Evolutionary conservation across 37 sponge, comb jelly and placozoan species (phyloP).

Genomic region (Dysidea cf. avara): DNA sequence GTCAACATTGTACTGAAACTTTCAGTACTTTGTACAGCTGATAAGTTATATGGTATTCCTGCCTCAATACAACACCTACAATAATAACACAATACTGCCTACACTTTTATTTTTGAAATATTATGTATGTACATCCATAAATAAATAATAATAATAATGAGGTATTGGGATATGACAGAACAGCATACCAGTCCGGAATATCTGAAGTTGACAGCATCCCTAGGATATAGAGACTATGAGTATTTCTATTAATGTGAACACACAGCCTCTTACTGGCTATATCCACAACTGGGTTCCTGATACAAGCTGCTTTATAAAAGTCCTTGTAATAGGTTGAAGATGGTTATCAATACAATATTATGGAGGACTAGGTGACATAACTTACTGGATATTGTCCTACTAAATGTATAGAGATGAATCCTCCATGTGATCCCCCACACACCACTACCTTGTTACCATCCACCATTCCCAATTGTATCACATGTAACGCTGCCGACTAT

Average conservation of each 20-base stretch:
- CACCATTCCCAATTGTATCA: conserved; percentile 45
- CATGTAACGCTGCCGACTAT: conserved; percentile 55
- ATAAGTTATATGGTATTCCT: conserved; percentile 59
- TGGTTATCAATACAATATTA: not conserved
- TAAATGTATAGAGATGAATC: conserved; percentile 87
- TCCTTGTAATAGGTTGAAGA: conserved; percentile 36
- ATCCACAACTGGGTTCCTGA: conserved; percentile 90
- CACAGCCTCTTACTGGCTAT: conserved; percentile 51
- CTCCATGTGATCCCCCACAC: conserved; percentile 97
- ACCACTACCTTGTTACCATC: conserved; percentile 71
- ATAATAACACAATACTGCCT: no score
- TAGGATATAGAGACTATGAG: conserved; percentile 6
- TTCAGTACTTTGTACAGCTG: conserved; percentile 35
- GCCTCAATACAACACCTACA: conserved; percentile 66
- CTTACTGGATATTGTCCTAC: conserved; percentile 93
- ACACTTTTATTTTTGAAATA: no score
- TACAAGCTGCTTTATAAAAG: conserved; percentile 82
- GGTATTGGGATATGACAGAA: no score
- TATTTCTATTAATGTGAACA: not conserved
- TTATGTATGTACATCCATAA: no score
- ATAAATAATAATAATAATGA: no score
- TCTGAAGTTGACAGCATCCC: conserved; percentile 70
- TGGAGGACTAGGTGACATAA: not conserved
- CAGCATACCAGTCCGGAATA: conserved; percentile 94
- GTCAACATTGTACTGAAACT: conserved; percentile 48